Conservation (phyloP, 1,140 invertebrate species). For the Patella vulgata region DNA sequence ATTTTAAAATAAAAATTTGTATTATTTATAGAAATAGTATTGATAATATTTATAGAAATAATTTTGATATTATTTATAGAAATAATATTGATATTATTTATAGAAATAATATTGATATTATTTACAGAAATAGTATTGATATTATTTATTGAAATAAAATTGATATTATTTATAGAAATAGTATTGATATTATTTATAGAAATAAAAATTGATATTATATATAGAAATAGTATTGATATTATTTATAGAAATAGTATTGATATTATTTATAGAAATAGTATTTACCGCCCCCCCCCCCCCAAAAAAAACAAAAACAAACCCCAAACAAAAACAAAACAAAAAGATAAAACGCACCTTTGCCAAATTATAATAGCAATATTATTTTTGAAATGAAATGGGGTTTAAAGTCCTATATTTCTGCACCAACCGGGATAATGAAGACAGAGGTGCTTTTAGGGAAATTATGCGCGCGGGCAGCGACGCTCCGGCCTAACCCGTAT, state of each 20-base stretch:
- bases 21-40: no score
- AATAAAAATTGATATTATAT: conserved; percentile 1
- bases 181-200: neutral
- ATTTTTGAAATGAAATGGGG: neutral
- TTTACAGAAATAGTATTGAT: no score
- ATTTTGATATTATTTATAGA: no score
- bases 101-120: no score
- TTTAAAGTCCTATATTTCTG: neutral
- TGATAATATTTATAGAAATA: no score
- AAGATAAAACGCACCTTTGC: neutral
- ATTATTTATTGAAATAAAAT: neutral
- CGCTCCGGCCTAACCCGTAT: neutral
- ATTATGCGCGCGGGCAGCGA: neutral
- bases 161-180: neutral
- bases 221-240: neutral
- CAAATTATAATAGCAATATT: neutral
- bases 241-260: neutral
- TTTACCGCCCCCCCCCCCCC: neutral
- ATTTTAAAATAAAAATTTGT: no score
- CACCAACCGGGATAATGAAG: no score
- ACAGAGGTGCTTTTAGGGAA: neutral
- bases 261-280: neutral
- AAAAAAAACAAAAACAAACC: neutral
- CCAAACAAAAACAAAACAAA: neutral
- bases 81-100: no score